phyloP scores from a whole-genome alignment of 2,797 vertebrate genomes.

The Sebastes kiyomatsui region DNA sequence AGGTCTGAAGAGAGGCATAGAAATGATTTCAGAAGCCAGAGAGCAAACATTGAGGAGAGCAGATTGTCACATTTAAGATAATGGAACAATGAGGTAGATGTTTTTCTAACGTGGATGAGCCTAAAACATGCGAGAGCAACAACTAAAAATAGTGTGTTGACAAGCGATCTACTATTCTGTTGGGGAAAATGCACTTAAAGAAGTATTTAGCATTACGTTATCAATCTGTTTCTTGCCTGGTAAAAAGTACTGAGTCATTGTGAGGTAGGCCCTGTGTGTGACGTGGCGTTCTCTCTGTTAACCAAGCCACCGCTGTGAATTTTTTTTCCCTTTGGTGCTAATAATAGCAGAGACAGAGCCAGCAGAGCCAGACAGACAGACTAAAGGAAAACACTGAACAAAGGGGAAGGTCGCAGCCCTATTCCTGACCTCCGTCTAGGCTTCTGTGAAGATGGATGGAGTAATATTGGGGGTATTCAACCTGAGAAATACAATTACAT shows the following conservation, averaged over 20 bases:
- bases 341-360: slow-evolving; percentile 71
- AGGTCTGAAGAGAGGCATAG: slow-evolving; percentile 3
- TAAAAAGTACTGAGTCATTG: slow-evolving; percentile 68
- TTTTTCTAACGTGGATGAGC: background rate
- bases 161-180: background rate
- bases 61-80: background rate
- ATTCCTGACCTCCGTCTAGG: slow-evolving; percentile 11
- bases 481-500: slow-evolving; percentile 29
- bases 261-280: slow-evolving; percentile 42
- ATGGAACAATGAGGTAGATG: background rate
- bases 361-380: slow-evolving; percentile 56
- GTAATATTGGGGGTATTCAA: slow-evolving; percentile 4
- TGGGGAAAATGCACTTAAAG: background rate
- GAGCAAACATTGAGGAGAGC: background rate
- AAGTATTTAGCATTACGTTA: background rate
- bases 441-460: slow-evolving; percentile 11
- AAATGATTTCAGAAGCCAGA: background rate
- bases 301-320: slow-evolving; percentile 23
- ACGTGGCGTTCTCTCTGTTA: slow-evolving; percentile 26
- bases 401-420: slow-evolving; percentile 15
- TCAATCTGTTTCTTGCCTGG: slow-evolving; percentile 7
- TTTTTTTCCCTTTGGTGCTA: slow-evolving; percentile 48
- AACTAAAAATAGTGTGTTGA: background rate
- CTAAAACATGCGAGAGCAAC: background rate
- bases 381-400: slow-evolving; percentile 26